phyloP scores from a whole-genome alignment of 1,140 invertebrate genomes.

The Belonocnema kinseyi region DNA sequence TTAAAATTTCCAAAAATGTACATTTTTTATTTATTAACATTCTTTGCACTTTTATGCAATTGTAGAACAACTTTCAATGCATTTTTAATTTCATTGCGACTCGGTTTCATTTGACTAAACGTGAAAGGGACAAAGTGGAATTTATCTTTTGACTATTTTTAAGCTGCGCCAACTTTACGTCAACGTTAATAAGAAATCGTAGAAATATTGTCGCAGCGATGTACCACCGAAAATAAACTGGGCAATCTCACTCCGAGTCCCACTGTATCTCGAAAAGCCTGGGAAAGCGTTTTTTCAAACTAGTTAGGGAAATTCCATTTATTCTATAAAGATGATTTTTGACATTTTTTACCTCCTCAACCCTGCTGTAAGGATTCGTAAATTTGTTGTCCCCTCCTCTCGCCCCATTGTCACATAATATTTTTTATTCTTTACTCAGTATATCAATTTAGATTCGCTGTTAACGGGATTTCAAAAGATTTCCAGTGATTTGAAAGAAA shows the following conservation, averaged over 20 bases:
- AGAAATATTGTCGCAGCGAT: conserved; percentile 58
- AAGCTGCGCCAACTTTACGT: conserved; percentile 54
- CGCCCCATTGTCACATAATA: too few relatives aligned
- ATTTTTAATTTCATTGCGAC: conserved; percentile 45
- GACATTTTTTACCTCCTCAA: too few relatives aligned
- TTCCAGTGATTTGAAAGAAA: too few relatives aligned
- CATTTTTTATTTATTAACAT: too few relatives aligned
- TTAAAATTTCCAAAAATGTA: too few relatives aligned
- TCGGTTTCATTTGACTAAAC: conserved; percentile 52
- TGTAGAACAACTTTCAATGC: not conserved
- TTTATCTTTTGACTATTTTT: conserved; percentile 56
- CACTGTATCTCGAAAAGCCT: conserved; percentile 35
- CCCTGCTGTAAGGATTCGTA: too few relatives aligned
- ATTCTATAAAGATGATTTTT: too few relatives aligned
- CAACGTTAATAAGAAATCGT: conserved; percentile 57
- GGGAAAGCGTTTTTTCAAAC: not conserved
- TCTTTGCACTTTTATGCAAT: not conserved
- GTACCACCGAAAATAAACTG: conserved; percentile 55
- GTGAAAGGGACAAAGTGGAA: conserved; percentile 46
- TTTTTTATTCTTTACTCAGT: too few relatives aligned
- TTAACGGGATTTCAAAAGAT: too few relatives aligned
- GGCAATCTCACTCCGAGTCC: conserved; percentile 47
- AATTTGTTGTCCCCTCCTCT: too few relatives aligned
- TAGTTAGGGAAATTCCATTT: not conserved
- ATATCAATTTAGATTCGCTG: too few relatives aligned